Percentiles rank a stretch among this genome's conserved stretches.
Evolutionary conservation across 2,113 vertebrate genomes (phyloP).

Genomic region (Penelope pileata): DNA sequence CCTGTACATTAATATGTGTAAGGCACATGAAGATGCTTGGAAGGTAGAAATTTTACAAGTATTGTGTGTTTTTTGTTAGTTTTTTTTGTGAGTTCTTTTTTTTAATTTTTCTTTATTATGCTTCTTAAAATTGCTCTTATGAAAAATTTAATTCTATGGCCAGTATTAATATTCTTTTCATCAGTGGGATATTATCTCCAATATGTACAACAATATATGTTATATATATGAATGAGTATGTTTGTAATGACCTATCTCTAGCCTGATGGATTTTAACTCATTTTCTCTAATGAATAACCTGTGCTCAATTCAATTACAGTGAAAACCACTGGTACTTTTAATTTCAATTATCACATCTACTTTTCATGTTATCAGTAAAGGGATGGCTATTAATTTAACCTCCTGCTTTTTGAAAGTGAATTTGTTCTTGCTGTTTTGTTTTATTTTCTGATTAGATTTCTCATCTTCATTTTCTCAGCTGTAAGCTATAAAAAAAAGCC

Average conservation of each 20-base stretch:
- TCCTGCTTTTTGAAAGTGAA: not conserved
- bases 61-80: accelerated
- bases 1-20: not conserved
- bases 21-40: not conserved
- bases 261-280: not conserved
- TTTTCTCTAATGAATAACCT: conserved; percentile 23
- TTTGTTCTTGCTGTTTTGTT: not conserved
- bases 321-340: not conserved
- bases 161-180: not conserved
- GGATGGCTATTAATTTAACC: not conserved
- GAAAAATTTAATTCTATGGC: not conserved
- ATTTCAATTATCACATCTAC: not conserved
- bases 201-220: not conserved
- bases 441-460: not conserved
- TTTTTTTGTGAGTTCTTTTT: too few species aligned
- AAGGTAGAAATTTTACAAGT: not conserved
- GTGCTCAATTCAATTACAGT: not conserved
- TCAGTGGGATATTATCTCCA: not conserved
- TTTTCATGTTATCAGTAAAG: not conserved
- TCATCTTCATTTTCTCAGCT: not conserved
- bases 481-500: not conserved
- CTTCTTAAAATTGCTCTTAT: not conserved
- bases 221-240: not conserved
- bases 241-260: not conserved
- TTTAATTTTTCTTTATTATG: not conserved